These are phyloP conservation scores for Ditula angustiorana DNA, from an alignment of 2,888 invertebrate genomes.

Conservation along the genomic window DNA sequence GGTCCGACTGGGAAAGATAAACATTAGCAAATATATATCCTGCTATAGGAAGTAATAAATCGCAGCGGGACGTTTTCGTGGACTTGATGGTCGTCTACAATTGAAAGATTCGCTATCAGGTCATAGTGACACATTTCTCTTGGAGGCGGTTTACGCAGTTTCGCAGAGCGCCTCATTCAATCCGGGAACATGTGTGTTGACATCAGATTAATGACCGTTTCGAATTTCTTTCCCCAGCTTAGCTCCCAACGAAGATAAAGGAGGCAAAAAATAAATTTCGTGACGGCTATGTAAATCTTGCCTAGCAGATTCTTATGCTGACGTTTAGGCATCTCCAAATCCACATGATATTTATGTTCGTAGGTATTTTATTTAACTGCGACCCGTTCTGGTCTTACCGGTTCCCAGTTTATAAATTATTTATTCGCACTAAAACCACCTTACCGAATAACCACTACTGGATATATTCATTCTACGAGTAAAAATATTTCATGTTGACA, in stretches of 20 bases:
- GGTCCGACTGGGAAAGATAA: slow-evolving; percentile 5
- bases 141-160: slow-evolving; percentile 55
- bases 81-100: slow-evolving; percentile 39
- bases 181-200: slow-evolving; percentile 61
- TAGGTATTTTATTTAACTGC: slow-evolving; percentile 8
- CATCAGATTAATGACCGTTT: slow-evolving; percentile 68
- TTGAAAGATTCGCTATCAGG: slow-evolving; percentile 52
- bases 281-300: slow-evolving; percentile 28
- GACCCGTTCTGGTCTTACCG: background rate
- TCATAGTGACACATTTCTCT: slow-evolving; percentile 57
- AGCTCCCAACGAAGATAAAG: slow-evolving; percentile 41
- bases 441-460: background rate
- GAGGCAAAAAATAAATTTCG: slow-evolving; percentile 28
- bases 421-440: background rate
- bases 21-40: slow-evolving; percentile 9
- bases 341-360: background rate
- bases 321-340: slow-evolving; percentile 14
- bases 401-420: background rate
- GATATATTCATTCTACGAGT: background rate
- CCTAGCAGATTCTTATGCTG: slow-evolving; percentile 20
- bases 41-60: slow-evolving; percentile 13
- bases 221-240: slow-evolving; percentile 49
- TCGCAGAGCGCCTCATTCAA: slow-evolving; percentile 56
- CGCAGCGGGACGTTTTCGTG: slow-evolving; percentile 4
- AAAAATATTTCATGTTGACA: background rate